Conservation (phyloP, 2,797 vertebrate genomes). For the Acanthurus lineatus region DNA sequence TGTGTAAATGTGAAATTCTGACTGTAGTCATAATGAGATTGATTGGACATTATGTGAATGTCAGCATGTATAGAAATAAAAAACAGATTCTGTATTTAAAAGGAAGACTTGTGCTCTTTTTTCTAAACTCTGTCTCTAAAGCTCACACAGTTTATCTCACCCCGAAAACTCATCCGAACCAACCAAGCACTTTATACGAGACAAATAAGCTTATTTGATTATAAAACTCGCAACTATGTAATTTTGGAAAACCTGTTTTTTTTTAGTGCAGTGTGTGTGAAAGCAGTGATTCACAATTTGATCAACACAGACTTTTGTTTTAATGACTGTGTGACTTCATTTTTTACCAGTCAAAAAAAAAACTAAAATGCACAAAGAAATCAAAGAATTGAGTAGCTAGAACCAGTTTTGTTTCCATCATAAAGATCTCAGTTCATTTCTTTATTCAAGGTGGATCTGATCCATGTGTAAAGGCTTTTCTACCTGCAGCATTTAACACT, state of each 20-base stretch:
- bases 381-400: neutral
- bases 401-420: neutral
- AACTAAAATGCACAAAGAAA: neutral
- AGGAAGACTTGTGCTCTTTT: conserved; percentile 4
- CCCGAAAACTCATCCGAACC: no score
- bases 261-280: no score
- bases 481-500: neutral
- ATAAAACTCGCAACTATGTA: no score
- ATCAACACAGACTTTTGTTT: no score
- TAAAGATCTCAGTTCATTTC: neutral
- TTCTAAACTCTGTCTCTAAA: neutral
- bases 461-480: neutral
- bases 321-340: no score
- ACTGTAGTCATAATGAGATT: conserved; percentile 16
- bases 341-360: no score
- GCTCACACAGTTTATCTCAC: no score
- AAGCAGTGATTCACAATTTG: no score
- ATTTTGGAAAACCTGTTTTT: no score
- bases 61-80: conserved; percentile 65
- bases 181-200: no score
- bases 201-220: no score
- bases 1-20: conserved; percentile 43
- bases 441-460: neutral
- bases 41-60: conserved; percentile 49
- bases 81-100: conserved; percentile 45